Conservation (phyloP, 1,140 invertebrate species). For the Proales similis region DNA sequence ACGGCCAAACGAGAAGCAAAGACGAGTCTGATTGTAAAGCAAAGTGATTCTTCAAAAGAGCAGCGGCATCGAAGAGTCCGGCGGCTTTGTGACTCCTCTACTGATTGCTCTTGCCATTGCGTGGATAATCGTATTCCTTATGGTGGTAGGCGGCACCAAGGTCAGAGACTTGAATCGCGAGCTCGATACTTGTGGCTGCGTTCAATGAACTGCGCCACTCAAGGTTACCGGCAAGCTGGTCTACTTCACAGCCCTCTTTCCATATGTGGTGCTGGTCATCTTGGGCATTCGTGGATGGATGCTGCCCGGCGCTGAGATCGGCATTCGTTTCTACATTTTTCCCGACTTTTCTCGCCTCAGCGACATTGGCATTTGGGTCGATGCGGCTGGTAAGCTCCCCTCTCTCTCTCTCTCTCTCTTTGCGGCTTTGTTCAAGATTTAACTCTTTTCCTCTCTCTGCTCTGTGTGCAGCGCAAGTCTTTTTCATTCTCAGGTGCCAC, state of each 20-base stretch:
- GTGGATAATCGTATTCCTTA: slow-evolving; percentile 39
- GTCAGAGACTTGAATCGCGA: slow-evolving; percentile 75
- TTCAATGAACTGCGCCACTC: not conserved
- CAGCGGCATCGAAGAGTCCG: slow-evolving; percentile 36
- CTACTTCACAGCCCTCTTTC: slow-evolving; percentile 93
- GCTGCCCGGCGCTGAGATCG: slow-evolving; percentile 82
- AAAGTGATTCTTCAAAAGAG: slow-evolving; percentile 42
- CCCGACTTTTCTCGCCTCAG: slow-evolving; percentile 82
- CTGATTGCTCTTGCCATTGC: slow-evolving; percentile 26
- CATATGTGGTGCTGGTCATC: slow-evolving; percentile 85
- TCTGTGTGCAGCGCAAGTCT: slow-evolving; percentile 17
- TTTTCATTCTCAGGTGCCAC: slow-evolving; percentile 29
- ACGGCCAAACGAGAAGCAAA: not conserved
- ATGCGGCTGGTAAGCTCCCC: slow-evolving; percentile 72
- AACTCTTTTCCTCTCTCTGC: not conserved
- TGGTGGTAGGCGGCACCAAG: slow-evolving; percentile 43
- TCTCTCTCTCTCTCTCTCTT: slow-evolving; percentile 73
- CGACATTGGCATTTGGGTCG: slow-evolving; percentile 65
- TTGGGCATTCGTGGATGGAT: slow-evolving; percentile 83
- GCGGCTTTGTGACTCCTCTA: slow-evolving; percentile 33
- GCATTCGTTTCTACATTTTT: slow-evolving; percentile 78
- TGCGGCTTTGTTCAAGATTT: slow-evolving; percentile 43
- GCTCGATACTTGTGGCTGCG: not conserved
- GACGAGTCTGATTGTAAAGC: slow-evolving; percentile 40
- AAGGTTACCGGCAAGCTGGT: slow-evolving; percentile 71